A percentile compares a stretch with the other conserved stretches of the same genome.
These are phyloP conservation scores for Coelopa pilipes DNA, from an alignment of 2,888 invertebrate genomes.

Conservation along the genomic window DNA sequence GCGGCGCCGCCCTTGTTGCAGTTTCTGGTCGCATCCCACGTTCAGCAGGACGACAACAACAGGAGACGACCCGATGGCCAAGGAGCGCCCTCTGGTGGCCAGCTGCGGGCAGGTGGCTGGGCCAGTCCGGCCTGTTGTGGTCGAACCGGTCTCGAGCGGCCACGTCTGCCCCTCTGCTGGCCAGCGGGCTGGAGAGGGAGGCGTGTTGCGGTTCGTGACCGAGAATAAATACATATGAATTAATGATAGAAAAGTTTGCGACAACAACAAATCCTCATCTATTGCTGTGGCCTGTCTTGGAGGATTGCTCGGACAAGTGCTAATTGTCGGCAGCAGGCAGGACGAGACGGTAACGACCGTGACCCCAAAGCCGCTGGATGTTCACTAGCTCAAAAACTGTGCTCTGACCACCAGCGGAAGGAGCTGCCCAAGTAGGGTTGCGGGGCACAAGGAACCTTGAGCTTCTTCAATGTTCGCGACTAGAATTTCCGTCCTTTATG, in stretches of 20 bases:
- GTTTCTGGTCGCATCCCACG: conserved; percentile 89
- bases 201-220: no score
- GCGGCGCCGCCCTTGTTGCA: neutral
- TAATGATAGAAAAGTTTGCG: neutral
- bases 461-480: conserved; percentile 89
- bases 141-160: no score
- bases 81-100: conserved; percentile 91
- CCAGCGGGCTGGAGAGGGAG: no score
- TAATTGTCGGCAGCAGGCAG: conserved; percentile 79
- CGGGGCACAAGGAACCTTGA: conserved; percentile 93
- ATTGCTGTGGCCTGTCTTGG: no score
- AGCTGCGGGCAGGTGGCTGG: conserved; percentile 92
- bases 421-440: conserved; percentile 96
- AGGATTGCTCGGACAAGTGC: conserved; percentile 94
- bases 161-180: no score
- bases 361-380: conserved; percentile 81
- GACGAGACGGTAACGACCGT: conserved; percentile 85
- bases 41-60: conserved; percentile 97
- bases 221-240: conserved; percentile 1
- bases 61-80: conserved; percentile 76
- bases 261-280: neutral
- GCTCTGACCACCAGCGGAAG: conserved; percentile 88
- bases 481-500: conserved; percentile 84
- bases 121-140: no score
- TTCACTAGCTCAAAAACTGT: conserved; percentile 91